Evolutionary conservation across 2,113 vertebrate genomes (phyloP).

Genomic region (Callopanchax toddi): DNA sequence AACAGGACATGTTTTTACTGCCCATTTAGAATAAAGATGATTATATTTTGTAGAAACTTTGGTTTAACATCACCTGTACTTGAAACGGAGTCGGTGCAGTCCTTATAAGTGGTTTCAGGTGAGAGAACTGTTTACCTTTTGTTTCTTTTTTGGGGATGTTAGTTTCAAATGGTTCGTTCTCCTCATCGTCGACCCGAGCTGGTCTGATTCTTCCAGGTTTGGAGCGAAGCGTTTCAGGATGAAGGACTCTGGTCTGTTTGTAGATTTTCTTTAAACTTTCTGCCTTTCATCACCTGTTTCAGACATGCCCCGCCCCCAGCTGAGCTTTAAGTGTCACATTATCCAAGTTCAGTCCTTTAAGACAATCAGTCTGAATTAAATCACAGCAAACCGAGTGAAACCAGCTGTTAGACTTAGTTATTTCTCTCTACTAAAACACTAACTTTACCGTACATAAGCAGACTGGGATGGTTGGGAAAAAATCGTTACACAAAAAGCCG

Average conservation of each 20-base stretch:
- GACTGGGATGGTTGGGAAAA: not conserved
- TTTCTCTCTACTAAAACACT: slow-evolving; percentile 1
- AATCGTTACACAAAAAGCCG: slow-evolving; percentile 10
- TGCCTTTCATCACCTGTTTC: slow-evolving; percentile 22
- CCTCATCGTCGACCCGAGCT: not conserved
- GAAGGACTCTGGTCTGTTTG: slow-evolving; percentile 18
- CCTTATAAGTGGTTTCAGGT: slow-evolving; percentile 1
- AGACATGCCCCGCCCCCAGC: not conserved
- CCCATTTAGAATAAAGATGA: slow-evolving; percentile 35
- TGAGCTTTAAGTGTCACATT: slow-evolving; percentile 12
- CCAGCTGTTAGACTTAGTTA: no score
- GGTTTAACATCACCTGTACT: slow-evolving; percentile 4
- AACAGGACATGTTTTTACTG: slow-evolving; percentile 40
- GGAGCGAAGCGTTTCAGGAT: slow-evolving; percentile 5
- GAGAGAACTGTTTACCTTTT: not conserved
- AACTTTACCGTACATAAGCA: not conserved
- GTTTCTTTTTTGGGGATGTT: not conserved
- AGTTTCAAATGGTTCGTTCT: not conserved
- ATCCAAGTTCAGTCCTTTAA: slow-evolving; percentile 13
- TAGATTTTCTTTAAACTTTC: slow-evolving; percentile 20
- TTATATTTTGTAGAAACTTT: slow-evolving; percentile 35
- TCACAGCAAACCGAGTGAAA: no score
- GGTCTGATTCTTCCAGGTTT: slow-evolving; percentile 15
- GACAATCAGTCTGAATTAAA: slow-evolving; percentile 49
- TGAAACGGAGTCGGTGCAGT: not conserved